Conservation (phyloP, 2,888 invertebrate genomes). For the Byasa hedistus region DNA sequence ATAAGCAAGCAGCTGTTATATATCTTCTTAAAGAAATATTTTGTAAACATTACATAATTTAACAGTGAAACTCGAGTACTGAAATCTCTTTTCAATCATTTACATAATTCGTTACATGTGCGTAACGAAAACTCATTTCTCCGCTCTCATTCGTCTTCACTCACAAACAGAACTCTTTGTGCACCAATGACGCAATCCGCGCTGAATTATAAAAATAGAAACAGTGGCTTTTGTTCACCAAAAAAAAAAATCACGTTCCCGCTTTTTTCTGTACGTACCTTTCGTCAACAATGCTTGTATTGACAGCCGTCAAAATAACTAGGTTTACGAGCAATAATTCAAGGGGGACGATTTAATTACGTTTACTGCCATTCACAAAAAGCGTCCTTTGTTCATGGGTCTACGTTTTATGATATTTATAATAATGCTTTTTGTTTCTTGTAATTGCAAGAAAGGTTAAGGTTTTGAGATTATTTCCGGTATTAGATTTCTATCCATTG, state of each 20-base stretch:
- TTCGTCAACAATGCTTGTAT: slow-evolving; percentile 26
- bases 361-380: slow-evolving; percentile 28
- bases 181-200: slow-evolving; percentile 57
- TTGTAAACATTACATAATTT: slow-evolving; percentile 28
- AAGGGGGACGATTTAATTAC: slow-evolving; percentile 32
- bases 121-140: slow-evolving; percentile 48
- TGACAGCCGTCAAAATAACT: slow-evolving; percentile 31
- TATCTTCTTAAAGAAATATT: slow-evolving; percentile 7
- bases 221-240: slow-evolving; percentile 56
- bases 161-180: slow-evolving; percentile 60
- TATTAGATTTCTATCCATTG: background rate
- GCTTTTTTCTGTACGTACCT: slow-evolving; percentile 26
- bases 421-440: slow-evolving; percentile 24
- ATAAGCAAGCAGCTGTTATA: slow-evolving; percentile 3
- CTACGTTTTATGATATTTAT: slow-evolving; percentile 22
- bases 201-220: slow-evolving; percentile 65
- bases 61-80: slow-evolving; percentile 20
- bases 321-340: slow-evolving; percentile 38
- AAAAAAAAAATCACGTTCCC: slow-evolving; percentile 17
- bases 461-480: background rate
- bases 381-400: slow-evolving; percentile 20
- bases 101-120: slow-evolving; percentile 46
- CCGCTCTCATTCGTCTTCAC: slow-evolving; percentile 56
- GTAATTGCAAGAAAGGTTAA: slow-evolving; percentile 7
- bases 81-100: slow-evolving; percentile 34